Evolutionary conservation across 1,140 invertebrate species (phyloP).

Genomic region (Aphidius gifuensis): DNA sequence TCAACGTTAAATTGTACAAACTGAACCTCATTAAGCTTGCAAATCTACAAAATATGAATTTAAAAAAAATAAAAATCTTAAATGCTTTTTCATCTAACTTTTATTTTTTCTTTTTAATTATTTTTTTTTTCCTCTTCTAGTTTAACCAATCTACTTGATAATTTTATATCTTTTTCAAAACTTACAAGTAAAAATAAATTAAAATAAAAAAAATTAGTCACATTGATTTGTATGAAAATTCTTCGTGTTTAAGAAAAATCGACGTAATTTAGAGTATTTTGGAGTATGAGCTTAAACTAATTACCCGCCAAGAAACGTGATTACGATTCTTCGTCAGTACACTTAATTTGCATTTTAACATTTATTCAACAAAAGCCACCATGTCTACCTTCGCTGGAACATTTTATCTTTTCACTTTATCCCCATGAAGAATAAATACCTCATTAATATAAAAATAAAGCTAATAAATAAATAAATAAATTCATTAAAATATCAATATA

Average conservation of each 20-base stretch:
- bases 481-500: too few species aligned
- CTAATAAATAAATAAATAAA: too few species aligned
- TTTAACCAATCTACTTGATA: too few species aligned
- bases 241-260: constrained; percentile 35
- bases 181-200: too few species aligned
- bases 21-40: neutral
- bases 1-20: neutral
- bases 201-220: neutral
- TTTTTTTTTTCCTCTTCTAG: too few species aligned
- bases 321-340: constrained; percentile 42
- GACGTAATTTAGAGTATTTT: constrained; percentile 34
- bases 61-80: neutral
- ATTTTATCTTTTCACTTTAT: neutral
- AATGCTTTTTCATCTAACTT: too few species aligned
- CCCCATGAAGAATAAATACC: neutral
- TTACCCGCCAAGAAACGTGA: constrained; percentile 41
- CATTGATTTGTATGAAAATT: constrained; percentile 10
- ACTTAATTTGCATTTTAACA: constrained; percentile 40
- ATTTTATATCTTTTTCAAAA: too few species aligned
- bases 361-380: constrained; percentile 30
- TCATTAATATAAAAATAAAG: too few species aligned
- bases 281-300: constrained; percentile 36
- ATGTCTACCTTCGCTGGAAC: constrained; percentile 33
- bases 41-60: neutral
- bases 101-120: too few species aligned